These are phyloP conservation scores for Rosalia funebris DNA, from an alignment of 2,888 invertebrate species.

Conservation along the genomic window DNA sequence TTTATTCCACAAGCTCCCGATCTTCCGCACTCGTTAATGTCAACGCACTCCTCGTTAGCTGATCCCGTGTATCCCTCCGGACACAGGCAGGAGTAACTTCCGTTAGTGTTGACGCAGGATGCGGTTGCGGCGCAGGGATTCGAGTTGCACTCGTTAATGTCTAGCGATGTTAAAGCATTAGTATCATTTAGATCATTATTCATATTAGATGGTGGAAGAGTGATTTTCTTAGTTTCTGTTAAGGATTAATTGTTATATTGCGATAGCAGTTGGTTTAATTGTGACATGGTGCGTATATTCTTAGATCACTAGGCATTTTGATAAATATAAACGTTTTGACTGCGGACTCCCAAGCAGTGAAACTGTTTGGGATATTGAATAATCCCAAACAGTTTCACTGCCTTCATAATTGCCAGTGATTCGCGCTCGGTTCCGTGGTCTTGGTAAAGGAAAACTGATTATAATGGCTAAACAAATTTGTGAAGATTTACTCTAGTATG, in stretches of 20 bases:
- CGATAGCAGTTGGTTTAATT: neutral
- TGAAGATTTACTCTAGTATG: too few species aligned
- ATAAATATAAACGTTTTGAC: too few species aligned
- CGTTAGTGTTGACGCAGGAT: constrained; percentile 79
- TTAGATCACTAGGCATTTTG: too few species aligned
- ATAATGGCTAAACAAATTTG: too few species aligned
- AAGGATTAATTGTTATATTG: neutral
- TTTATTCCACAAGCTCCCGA: constrained; percentile 77
- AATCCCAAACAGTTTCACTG: too few species aligned
- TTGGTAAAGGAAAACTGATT: too few species aligned
- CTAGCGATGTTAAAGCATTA: constrained; percentile 61
- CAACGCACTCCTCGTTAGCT: constrained; percentile 71
- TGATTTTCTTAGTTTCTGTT: constrained; percentile 39
- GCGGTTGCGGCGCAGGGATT: constrained; percentile 77
- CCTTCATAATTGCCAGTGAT: too few species aligned
- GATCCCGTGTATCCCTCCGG: constrained; percentile 74
- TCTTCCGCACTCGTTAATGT: constrained; percentile 79
- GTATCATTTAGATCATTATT: constrained; percentile 23
- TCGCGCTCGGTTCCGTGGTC: too few species aligned
- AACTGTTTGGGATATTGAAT: too few species aligned
- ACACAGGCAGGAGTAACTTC: constrained; percentile 81
- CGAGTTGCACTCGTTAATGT: constrained; percentile 78
- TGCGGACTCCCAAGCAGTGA: too few species aligned
- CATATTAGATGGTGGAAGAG: constrained; percentile 30
- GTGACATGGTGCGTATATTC: too few species aligned